These are phyloP conservation scores for Lagria hirta DNA, from an alignment of 2,888 invertebrate species.

Conservation along the genomic window DNA sequence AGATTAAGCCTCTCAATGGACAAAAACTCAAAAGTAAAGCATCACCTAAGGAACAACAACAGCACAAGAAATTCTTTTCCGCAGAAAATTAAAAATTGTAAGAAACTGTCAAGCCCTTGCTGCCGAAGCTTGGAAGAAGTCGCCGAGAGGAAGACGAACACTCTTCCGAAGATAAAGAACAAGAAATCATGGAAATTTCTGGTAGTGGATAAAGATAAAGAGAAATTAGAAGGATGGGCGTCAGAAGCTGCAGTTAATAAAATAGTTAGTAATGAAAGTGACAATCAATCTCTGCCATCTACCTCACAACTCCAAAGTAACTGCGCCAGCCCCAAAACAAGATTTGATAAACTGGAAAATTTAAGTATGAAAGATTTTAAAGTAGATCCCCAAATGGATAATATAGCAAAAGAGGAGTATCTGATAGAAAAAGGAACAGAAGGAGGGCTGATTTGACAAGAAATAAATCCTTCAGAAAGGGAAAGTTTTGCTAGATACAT, in stretches of 20 bases:
- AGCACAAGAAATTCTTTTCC: conserved; percentile 32
- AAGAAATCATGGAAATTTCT: conserved; percentile 51
- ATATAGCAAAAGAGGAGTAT: conserved; percentile 40
- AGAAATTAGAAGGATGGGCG: conserved; percentile 44
- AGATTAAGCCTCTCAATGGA: conserved; percentile 57
- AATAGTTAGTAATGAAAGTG: conserved; percentile 33
- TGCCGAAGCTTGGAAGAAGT: conserved; percentile 46
- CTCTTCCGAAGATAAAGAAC: conserved; percentile 47
- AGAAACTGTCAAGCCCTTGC: conserved; percentile 41
- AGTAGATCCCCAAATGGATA: conserved; percentile 34
- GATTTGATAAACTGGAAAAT: conserved; percentile 12
- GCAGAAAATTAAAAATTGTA: conserved; percentile 38
- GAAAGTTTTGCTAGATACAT: conserved; percentile 52
- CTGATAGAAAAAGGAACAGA: conserved; percentile 38
- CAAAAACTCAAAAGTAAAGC: conserved; percentile 48
- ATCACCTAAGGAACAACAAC: conserved; percentile 43
- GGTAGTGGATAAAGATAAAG: conserved; percentile 47
- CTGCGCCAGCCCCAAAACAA: conserved; percentile 42
- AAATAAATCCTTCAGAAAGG: conserved; percentile 47
- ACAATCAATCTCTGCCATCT: conserved; percentile 49
- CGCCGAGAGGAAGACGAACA: conserved; percentile 45
- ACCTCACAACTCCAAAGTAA: conserved; percentile 50
- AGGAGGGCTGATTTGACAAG: conserved; percentile 50
- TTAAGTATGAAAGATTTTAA: conserved; percentile 21
- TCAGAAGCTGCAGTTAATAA: conserved; percentile 47